Conservation (phyloP, 2,797 vertebrate species). For the Rhynchonycteris naso region DNA sequence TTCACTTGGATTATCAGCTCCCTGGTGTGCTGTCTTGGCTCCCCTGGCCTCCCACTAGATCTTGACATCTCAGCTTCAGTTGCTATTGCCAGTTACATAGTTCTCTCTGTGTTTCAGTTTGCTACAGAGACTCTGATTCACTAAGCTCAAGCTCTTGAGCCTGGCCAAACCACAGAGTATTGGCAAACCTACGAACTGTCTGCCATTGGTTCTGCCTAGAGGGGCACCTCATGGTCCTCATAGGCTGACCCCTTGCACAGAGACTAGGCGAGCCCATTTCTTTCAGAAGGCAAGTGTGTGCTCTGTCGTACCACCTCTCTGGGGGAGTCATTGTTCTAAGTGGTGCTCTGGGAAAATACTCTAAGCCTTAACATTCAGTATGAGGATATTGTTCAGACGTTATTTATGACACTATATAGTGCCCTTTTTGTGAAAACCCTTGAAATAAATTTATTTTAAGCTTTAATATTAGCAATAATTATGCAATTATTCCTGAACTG, state of each 20-base stretch:
- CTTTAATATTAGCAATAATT: constrained; percentile 30
- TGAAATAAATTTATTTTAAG: neutral
- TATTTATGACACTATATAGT: neutral
- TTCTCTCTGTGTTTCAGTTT: neutral
- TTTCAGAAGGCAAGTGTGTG: neutral
- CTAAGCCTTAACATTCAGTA: neutral
- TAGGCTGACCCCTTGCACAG: neutral
- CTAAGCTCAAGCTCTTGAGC: neutral
- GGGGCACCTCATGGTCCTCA: neutral
- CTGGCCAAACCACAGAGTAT: neutral
- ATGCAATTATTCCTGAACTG: neutral
- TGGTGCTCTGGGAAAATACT: constrained; percentile 20
- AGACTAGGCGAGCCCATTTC: neutral
- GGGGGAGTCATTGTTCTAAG: neutral
- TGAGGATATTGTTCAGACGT: neutral
- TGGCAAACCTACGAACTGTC: neutral
- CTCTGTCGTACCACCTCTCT: neutral
- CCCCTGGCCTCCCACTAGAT: neutral
- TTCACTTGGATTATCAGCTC: neutral
- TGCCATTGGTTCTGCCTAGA: neutral
- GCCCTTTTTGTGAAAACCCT: neutral
- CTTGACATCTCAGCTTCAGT: neutral
- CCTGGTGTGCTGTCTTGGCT: neutral
- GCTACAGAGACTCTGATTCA: neutral
- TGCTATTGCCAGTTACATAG: neutral